Evolutionary conservation across 2,797 vertebrate species (phyloP).

Genomic region (Chiroxiphia lanceolata): DNA sequence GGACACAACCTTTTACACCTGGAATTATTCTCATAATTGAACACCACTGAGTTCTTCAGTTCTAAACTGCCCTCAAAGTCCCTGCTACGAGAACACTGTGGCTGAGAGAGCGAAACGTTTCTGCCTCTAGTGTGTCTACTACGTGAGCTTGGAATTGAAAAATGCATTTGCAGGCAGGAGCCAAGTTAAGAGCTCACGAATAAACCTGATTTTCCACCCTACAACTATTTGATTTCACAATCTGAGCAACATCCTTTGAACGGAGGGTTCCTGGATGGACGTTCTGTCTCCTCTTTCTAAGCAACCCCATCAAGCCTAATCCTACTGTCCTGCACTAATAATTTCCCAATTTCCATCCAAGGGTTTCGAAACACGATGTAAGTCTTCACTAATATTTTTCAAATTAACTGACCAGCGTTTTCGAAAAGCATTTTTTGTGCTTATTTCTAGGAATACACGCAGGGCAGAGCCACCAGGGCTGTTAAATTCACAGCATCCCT

Average conservation of each 20-base stretch:
- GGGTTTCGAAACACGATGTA: neutral
- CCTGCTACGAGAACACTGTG: fast-evolving
- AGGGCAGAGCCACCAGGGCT: neutral
- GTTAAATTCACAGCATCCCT: neutral
- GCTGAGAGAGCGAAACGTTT: neutral
- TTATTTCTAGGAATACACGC: neutral
- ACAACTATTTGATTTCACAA: neutral
- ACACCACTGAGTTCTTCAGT: fast-evolving
- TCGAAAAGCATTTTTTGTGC: neutral
- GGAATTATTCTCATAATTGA: neutral
- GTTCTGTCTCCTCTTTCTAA: neutral
- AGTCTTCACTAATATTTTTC: neutral
- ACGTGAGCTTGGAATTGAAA: neutral
- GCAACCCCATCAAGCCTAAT: neutral
- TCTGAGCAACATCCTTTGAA: neutral
- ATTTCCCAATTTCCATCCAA: neutral
- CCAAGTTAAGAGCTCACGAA: neutral
- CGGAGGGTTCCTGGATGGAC: neutral
- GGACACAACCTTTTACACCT: neutral
- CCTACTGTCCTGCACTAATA: neutral
- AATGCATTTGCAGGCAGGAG: neutral
- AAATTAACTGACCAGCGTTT: neutral
- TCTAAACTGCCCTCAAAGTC: fast-evolving
- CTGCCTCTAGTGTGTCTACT: neutral
- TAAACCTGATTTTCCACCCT: neutral